phyloP scores from a whole-genome alignment of 2,113 vertebrate species.

The Circaetus gallicus region DNA sequence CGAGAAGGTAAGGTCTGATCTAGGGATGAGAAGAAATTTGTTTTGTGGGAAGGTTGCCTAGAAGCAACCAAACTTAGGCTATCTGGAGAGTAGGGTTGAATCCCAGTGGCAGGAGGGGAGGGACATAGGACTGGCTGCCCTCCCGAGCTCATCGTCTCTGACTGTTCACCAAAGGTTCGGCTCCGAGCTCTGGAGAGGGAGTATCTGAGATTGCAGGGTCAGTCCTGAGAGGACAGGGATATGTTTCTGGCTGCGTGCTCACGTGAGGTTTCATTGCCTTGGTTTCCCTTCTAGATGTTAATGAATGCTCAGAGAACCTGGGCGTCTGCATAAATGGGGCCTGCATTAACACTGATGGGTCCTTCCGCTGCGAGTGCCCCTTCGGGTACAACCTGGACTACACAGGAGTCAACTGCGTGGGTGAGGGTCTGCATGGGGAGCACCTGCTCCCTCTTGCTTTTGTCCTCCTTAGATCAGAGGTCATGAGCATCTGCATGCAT shows the following conservation, averaged over 20 bases:
- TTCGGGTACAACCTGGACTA: slow-evolving; percentile 92
- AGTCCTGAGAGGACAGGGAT: neutral
- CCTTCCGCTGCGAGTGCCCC: slow-evolving; percentile 94
- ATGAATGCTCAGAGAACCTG: slow-evolving; percentile 88
- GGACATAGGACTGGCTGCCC: neutral
- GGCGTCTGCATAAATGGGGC: slow-evolving; percentile 84
- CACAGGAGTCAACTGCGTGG: slow-evolving; percentile 87
- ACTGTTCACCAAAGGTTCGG: too few relatives aligned
- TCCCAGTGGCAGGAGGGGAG: neutral
- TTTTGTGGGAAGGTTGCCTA: fast-evolving
- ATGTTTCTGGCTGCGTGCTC: fast-evolving
- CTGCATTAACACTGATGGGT: slow-evolving; percentile 93
- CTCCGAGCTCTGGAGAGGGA: neutral
- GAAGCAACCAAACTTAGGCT: neutral
- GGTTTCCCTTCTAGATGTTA: slow-evolving; percentile 75
- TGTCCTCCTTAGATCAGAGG: fast-evolving
- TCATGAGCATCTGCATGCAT: fast-evolving
- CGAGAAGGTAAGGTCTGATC: slow-evolving; percentile 79
- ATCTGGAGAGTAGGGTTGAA: neutral
- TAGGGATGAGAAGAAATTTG: neutral
- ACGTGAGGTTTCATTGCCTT: neutral
- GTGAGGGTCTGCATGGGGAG: slow-evolving; percentile 62
- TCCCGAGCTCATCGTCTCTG: neutral
- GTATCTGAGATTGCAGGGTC: neutral
- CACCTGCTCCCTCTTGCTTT: neutral